These are phyloP conservation scores for Phalloptychus januarius DNA, from an alignment of 2,797 vertebrate genomes.

Conservation along the genomic window DNA sequence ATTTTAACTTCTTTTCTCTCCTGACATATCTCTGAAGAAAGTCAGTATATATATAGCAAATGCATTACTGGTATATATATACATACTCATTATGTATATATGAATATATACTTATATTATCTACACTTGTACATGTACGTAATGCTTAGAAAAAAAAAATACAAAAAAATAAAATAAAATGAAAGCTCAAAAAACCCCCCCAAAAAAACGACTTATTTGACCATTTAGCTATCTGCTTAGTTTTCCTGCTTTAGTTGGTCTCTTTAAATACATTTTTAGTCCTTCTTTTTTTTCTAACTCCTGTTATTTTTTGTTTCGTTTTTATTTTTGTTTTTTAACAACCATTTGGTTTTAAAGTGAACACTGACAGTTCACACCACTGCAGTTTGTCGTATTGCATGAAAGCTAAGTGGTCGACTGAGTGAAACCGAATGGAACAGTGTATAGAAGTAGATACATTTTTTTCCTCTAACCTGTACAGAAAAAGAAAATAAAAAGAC, in stretches of 20 bases:
- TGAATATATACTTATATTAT: conserved; percentile 86
- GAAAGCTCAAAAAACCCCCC: conserved; percentile 79
- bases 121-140: conserved; percentile 89
- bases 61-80: conserved; percentile 82
- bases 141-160: conserved; percentile 74
- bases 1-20: conserved; percentile 79
- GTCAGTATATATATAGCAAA: conserved; percentile 82
- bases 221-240: conserved; percentile 78
- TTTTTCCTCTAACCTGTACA: conserved; percentile 90
- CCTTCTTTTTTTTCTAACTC: conserved; percentile 36
- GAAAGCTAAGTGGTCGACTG: conserved; percentile 82
- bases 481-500: conserved; percentile 85
- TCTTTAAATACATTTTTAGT: conserved; percentile 48
- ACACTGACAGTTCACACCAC: conserved; percentile 67
- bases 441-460: conserved; percentile 87
- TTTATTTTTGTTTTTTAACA: not conserved
- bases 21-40: conserved; percentile 86
- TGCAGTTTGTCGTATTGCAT: conserved; percentile 72
- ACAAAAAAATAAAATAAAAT: conserved; percentile 77
- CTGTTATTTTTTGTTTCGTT: conserved; percentile 58
- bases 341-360: conserved; percentile 68
- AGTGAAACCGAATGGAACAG: conserved; percentile 81
- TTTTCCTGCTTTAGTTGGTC: conserved; percentile 69
- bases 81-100: conserved; percentile 83
- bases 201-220: conserved; percentile 71